A percentile compares a stretch with the other conserved stretches of the same genome.
phyloP scores from a whole-genome alignment of 2,113 vertebrate species.

The Uria aalge region DNA sequence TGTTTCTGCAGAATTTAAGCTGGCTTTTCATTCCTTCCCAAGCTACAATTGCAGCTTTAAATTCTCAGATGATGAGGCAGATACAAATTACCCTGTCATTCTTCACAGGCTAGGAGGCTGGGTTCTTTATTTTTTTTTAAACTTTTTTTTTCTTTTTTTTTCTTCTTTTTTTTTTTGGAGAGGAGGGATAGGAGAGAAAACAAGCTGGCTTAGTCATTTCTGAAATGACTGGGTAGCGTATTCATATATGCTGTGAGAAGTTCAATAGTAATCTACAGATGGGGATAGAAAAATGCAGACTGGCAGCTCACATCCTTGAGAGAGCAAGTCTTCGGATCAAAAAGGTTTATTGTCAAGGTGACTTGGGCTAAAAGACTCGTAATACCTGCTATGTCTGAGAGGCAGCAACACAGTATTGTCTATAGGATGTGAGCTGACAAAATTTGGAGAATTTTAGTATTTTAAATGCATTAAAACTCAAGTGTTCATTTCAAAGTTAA shows the following conservation, averaged over 20 bases:
- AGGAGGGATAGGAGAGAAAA: neutral
- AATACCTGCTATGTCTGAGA: neutral
- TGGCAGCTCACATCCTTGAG: neutral
- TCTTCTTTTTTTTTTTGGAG: neutral
- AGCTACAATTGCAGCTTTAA: neutral
- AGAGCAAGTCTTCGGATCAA: neutral
- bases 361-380: neutral
- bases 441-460: neutral
- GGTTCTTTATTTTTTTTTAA: neutral
- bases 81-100: neutral
- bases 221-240: neutral
- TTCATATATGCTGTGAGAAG: neutral
- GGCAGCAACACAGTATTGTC: neutral
- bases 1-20: neutral
- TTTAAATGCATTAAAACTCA: neutral
- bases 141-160: neutral
- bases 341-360: neutral
- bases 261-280: neutral
- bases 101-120: neutral
- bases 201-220: neutral
- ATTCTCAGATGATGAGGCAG: constrained; percentile 23
- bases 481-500: neutral
- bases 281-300: neutral
- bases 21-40: constrained; percentile 13
- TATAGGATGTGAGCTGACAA: neutral